These are phyloP conservation scores for Aphidius colemani DNA, from an alignment of 2,888 invertebrate species.

Conservation along the genomic window DNA sequence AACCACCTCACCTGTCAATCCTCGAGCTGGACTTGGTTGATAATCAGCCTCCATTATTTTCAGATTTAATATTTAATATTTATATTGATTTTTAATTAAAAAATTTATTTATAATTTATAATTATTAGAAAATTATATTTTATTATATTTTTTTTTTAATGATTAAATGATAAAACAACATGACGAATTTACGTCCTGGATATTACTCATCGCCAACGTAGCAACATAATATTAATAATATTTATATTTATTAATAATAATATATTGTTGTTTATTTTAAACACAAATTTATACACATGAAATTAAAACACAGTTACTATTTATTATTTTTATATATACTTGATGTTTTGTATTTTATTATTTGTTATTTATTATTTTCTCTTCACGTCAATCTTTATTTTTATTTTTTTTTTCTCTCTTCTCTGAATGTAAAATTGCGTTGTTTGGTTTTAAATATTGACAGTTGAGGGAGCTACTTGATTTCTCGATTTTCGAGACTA, in stretches of 20 bases:
- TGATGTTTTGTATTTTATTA: neutral
- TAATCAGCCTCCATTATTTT: conserved; percentile 57
- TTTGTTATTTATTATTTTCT: conserved; percentile 23
- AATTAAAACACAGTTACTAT: neutral
- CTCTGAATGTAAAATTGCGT: neutral
- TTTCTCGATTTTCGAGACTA: too few relatives aligned
- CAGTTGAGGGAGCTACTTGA: neutral
- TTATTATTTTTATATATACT: too few relatives aligned
- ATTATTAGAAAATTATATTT: neutral
- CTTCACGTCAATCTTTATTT: conserved; percentile 21
- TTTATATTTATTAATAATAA: conserved; percentile 9
- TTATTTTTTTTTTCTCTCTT: neutral
- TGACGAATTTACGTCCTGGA: conserved; percentile 13
- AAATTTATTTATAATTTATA: too few relatives aligned
- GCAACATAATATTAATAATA: conserved; percentile 34
- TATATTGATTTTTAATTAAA: neutral
- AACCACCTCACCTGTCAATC: conserved; percentile 55
- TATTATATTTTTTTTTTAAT: conserved; percentile 6
- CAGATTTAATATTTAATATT: neutral
- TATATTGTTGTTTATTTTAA: conserved; percentile 14
- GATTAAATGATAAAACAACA: conserved; percentile 26
- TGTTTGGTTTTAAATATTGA: neutral
- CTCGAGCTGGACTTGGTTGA: conserved; percentile 57
- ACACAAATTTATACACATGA: conserved; percentile 28
- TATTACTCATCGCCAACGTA: conserved; percentile 33